A percentile compares a stretch with the other conserved stretches of the same genome.
phyloP scores from a whole-genome alignment of 2,113 vertebrate genomes.

The Saguinus midas region DNA sequence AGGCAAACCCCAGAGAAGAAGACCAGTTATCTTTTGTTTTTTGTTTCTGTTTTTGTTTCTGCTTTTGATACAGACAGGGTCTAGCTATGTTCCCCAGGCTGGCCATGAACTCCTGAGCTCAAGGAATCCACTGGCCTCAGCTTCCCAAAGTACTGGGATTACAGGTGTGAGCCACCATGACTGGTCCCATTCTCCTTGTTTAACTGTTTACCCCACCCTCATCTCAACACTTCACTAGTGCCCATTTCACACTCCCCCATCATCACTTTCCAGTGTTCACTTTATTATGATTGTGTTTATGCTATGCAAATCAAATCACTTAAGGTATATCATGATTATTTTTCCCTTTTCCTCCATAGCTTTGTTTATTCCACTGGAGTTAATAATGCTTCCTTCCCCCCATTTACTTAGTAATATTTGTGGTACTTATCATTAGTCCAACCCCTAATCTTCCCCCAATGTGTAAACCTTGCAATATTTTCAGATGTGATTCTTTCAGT shows the following conservation, averaged over 20 bases:
- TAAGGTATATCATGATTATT: not conserved
- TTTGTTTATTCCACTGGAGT: not conserved
- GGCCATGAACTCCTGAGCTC: too few relatives aligned
- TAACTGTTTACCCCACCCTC: not conserved
- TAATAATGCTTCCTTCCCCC: not conserved
- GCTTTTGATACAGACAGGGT: too few relatives aligned
- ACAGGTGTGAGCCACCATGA: too few relatives aligned
- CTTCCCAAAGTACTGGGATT: too few relatives aligned
- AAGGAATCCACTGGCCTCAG: too few relatives aligned
- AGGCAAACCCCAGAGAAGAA: too few relatives aligned
- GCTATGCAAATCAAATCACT: not conserved
- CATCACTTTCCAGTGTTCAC: not conserved
- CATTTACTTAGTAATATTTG: not conserved
- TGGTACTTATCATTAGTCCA: not conserved
- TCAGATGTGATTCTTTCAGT: not conserved
- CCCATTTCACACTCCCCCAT: not conserved
- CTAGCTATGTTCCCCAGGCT: too few relatives aligned
- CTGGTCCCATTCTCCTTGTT: not conserved
- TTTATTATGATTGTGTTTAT: not conserved
- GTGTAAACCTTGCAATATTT: not conserved
- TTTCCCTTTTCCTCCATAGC: not conserved
- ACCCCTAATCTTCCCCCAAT: not conserved
- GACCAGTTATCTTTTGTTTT: too few relatives aligned
- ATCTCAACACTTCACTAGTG: not conserved
- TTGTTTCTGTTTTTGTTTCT: too few relatives aligned